Evolutionary conservation across 2,888 invertebrate species (phyloP).

Genomic region (Heliconius aoede): DNA sequence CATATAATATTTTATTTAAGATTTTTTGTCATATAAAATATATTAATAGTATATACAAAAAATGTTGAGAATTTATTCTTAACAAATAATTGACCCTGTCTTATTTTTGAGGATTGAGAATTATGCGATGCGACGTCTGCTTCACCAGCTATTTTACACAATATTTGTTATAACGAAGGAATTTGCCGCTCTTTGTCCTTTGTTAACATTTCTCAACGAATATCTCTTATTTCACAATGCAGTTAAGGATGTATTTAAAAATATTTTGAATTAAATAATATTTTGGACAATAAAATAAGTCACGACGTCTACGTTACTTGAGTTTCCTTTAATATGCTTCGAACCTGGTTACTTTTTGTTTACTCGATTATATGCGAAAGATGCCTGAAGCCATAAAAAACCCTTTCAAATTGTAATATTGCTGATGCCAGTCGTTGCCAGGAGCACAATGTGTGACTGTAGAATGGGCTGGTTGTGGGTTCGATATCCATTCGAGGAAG

Average conservation of each 20-base stretch:
- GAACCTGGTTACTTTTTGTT: too few relatives aligned
- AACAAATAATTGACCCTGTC: constrained; percentile 40
- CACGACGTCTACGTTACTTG: too few relatives aligned
- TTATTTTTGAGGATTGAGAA: not conserved
- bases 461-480: too few relatives aligned
- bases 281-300: not conserved
- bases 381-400: too few relatives aligned
- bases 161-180: constrained; percentile 5
- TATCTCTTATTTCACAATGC: constrained; percentile 7
- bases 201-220: constrained; percentile 11
- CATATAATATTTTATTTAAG: too few relatives aligned
- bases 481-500: too few relatives aligned
- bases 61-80: constrained; percentile 56
- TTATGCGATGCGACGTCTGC: constrained; percentile 19
- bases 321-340: too few relatives aligned
- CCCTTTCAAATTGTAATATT: too few relatives aligned
- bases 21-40: not conserved
- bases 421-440: too few relatives aligned
- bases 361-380: too few relatives aligned
- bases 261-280: not conserved
- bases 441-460: too few relatives aligned
- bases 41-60: not conserved
- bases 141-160: constrained; percentile 16
- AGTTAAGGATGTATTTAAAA: not conserved
- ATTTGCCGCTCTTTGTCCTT: constrained; percentile 2